These are phyloP conservation scores for Colossoma macropomum DNA, from an alignment of 2,113 vertebrate species.

Conservation along the genomic window DNA sequence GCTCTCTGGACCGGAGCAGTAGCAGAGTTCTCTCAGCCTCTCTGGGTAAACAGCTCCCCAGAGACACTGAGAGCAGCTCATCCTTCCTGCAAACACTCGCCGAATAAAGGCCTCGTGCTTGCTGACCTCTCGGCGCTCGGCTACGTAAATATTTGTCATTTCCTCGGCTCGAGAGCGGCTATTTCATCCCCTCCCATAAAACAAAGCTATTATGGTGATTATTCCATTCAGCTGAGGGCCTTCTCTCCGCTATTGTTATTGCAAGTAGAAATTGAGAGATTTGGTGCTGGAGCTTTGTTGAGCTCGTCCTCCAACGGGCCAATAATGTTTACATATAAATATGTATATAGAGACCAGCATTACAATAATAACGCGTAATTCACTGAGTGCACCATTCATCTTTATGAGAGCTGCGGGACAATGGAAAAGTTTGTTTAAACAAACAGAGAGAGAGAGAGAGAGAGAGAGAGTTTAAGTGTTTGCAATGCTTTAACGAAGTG, in stretches of 20 bases:
- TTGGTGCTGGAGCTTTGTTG: not conserved
- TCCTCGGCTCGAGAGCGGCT: constrained; percentile 61
- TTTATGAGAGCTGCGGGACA: not conserved
- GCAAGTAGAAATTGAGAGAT: constrained; percentile 11
- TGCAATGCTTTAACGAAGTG: no score
- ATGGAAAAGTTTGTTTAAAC: not conserved
- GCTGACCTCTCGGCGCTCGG: constrained; percentile 56
- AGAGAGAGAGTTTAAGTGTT: no score
- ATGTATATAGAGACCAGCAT: not conserved
- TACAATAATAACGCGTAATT: not conserved
- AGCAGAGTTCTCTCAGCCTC: not conserved
- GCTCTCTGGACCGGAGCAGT: not conserved
- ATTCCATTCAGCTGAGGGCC: constrained; percentile 8
- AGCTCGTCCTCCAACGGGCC: not conserved
- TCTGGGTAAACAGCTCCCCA: constrained; percentile 9
- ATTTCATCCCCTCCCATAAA: constrained; percentile 68
- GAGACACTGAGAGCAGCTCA: not conserved
- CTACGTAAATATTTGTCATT: constrained; percentile 76
- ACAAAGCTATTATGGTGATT: constrained; percentile 72
- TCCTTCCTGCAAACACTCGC: constrained; percentile 31
- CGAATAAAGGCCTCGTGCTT: constrained; percentile 58
- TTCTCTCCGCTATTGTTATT: constrained; percentile 44
- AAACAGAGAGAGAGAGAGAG: not conserved
- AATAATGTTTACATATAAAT: constrained; percentile 6
- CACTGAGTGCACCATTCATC: not conserved